phyloP scores from a whole-genome alignment of 2,113 vertebrate genomes.

The Carettochelys insculpta region DNA sequence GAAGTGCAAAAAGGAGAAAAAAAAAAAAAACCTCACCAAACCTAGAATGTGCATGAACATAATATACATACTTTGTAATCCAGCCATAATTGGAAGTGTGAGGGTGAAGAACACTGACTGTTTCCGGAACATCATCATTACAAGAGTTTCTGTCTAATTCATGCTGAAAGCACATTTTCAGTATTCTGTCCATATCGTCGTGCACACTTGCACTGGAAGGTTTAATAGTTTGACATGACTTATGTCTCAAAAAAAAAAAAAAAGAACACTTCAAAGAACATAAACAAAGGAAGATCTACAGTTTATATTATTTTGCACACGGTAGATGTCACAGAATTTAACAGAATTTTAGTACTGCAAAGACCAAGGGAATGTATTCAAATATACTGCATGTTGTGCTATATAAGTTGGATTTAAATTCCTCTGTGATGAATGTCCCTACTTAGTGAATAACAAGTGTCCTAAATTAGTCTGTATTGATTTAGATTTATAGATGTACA shows the following conservation, averaged over 20 bases:
- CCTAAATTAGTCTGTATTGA: conserved; percentile 65
- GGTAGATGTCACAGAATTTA: conserved; percentile 45
- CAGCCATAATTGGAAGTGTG: not conserved
- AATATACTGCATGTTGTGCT: conserved; percentile 42
- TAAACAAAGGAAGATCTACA: conserved; percentile 59
- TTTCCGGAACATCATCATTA: not conserved
- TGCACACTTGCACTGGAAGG: not conserved
- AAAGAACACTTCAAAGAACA: conserved; percentile 37
- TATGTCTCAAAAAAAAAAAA: not conserved
- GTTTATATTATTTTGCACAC: not conserved
- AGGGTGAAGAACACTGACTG: not conserved
- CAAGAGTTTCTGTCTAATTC: conserved; percentile 2
- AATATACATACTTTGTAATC: not conserved
- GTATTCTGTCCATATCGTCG: not conserved
- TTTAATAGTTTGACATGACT: conserved; percentile 9
- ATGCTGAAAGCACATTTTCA: not conserved
- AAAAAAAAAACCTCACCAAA: not conserved
- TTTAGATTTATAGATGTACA: conserved; percentile 55
- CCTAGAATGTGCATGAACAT: not conserved
- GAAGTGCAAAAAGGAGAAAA: not conserved
- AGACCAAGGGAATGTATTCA: conserved; percentile 44
- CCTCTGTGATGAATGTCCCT: conserved; percentile 48
- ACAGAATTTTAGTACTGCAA: conserved; percentile 49
- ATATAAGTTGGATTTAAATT: conserved; percentile 52
- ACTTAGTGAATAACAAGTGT: conserved; percentile 51